Base-by-base conservation (phyloP, 2,888 invertebrate genomes). In the Sabatieria punctata region DNA sequence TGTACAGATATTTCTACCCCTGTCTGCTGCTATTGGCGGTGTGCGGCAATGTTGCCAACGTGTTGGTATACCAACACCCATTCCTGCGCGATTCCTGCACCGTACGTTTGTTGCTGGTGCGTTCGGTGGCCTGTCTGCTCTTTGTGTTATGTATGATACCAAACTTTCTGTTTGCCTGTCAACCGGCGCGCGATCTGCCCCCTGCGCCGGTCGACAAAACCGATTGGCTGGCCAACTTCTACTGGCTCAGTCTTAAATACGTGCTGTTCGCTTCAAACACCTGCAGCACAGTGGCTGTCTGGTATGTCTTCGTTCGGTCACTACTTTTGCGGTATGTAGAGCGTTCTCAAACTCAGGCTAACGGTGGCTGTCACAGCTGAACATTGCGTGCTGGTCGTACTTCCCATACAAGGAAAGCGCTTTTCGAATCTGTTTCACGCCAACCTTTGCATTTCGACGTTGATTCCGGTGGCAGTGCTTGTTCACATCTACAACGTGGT, bases 321-420 rank as follows among this genome's bases (percentile, higher is more conserved):
- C 8, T 15, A 30, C 15, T 8, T 30, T 30, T 15, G 15, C 15
- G 30, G 8, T 11, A 11, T 30, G 30, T 30, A 36, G 4, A 11
- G 30, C 13, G 19, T 15, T 21, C n/a, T 45, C 21, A 25, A 4
- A 25, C 15, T 41, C 41, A 51, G 51, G 51, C 21, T 50, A 22
- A 48, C 51, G 8, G 48, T 50, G 25, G 39, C 30, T 2, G 46
- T 50, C 30, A 46, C 48, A n/a, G 21, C 33, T 4, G 50, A 51
- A 38, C 42, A 42, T 22, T 48, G 38, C 36, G 27, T 44, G n/a
- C 40, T 49, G 19, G 48, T 51, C 37, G 44, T 25, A 13, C 46
- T 42, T 43, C 51, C 51, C 11, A 6, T 47, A 13, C 38, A 19
- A 4, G 30, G 41, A 15, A 41, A 43, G 23, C 8, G 6, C 8